Conservation (phyloP, 2,797 vertebrate genomes). For the Lepus oiostolus region DNA sequence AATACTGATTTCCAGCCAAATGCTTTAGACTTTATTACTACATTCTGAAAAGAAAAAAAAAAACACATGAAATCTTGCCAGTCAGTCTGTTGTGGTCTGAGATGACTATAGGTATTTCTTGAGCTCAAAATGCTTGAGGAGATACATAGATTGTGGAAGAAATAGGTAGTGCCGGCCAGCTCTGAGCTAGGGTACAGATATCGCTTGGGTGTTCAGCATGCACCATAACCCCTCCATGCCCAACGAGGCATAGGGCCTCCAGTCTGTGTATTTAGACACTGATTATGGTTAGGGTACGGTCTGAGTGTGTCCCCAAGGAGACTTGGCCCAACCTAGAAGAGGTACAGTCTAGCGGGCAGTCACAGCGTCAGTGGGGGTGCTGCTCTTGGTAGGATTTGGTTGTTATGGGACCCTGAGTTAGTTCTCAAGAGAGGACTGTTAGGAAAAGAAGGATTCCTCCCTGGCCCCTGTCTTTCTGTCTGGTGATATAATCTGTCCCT, state of each 20-base stretch:
- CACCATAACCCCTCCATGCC: fast-evolving
- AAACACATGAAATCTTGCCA: neutral
- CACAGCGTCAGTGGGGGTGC: neutral
- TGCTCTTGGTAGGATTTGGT: no score
- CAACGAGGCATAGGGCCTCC: fast-evolving
- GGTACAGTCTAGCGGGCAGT: neutral
- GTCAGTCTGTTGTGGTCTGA: neutral
- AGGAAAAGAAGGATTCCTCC: no score
- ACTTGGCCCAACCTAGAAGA: neutral
- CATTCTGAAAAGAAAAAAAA: neutral
- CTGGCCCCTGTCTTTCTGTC: neutral
- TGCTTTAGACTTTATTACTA: neutral
- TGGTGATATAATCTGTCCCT: neutral
- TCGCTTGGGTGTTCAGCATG: fast-evolving
- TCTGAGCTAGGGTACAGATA: fast-evolving
- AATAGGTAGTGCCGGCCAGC: fast-evolving
- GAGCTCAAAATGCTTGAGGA: neutral
- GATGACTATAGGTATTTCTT: neutral
- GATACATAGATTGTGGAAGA: fast-evolving
- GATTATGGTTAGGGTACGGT: neutral
- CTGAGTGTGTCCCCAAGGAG: neutral
- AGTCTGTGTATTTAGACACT: neutral
- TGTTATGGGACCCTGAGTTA: neutral
- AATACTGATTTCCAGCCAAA: neutral
- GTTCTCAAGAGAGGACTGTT: neutral